Percentiles rank a stretch among this genome's conserved stretches.
Conservation (phyloP, 2,797 vertebrate species). For the Gypaetus barbatus region DNA sequence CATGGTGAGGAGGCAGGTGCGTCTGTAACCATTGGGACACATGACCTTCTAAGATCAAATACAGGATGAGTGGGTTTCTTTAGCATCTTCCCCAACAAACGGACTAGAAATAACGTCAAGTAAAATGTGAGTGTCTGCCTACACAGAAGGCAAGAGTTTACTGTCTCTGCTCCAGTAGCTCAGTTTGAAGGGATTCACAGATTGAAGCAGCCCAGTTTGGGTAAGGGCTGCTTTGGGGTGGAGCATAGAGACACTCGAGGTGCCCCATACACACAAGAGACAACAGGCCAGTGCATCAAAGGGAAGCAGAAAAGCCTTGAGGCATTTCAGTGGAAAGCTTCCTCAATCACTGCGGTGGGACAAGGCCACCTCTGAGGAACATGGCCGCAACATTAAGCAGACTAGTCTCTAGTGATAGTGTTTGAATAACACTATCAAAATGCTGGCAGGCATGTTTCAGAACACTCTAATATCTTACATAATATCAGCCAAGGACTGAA, state of each 20-base stretch:
- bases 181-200: neutral
- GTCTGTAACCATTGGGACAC: neutral
- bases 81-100: neutral
- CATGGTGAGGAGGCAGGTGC: neutral
- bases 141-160: neutral
- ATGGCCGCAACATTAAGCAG: neutral
- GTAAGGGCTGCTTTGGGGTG: neutral
- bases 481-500: neutral
- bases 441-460: neutral
- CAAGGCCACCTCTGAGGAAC: neutral
- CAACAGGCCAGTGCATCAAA: neutral
- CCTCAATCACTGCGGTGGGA: neutral
- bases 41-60: neutral
- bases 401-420: neutral
- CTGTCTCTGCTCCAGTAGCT: neutral
- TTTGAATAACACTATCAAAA: neutral
- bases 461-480: constrained; percentile 13
- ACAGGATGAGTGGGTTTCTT: neutral
- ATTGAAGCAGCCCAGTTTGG: accelerated
- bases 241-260: neutral
- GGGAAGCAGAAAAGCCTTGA: neutral
- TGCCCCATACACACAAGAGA: neutral
- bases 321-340: neutral
- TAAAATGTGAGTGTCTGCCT: neutral
- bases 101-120: neutral